Percentiles rank a stretch among this genome's conserved stretches.
Evolutionary conservation across 1,140 invertebrate species (phyloP).

Genomic region (Ditylenchus dipsaci): DNA sequence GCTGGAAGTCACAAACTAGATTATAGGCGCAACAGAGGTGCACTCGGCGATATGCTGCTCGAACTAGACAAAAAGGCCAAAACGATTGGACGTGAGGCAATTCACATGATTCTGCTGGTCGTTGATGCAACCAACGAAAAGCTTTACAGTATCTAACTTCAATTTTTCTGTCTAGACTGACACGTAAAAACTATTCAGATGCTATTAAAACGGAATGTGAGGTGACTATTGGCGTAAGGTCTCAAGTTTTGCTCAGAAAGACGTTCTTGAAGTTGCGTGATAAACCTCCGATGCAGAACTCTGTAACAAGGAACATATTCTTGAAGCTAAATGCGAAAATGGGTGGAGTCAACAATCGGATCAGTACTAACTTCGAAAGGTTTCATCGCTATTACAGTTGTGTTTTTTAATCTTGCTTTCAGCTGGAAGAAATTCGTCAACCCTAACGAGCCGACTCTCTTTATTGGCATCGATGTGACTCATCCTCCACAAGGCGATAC

Average conservation of each 20-base stretch:
- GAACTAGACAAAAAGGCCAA: no score
- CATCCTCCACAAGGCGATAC: slow-evolving; percentile 60
- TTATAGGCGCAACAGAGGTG: no score
- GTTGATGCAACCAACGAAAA: no score
- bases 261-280: slow-evolving; percentile 11
- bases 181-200: slow-evolving; percentile 8
- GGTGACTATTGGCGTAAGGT: slow-evolving; percentile 1
- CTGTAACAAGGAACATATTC: slow-evolving; percentile 18
- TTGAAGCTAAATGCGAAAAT: slow-evolving; percentile 22
- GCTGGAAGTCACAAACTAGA: no score
- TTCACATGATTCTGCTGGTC: no score
- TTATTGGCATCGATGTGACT: slow-evolving; percentile 72
- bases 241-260: slow-evolving; percentile 12
- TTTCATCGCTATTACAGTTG: neutral
- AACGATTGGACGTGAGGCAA: no score
- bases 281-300: slow-evolving; percentile 3
- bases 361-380: neutral
- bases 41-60: no score
- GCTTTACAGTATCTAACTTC: no score
- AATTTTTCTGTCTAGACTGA: no score
- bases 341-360: slow-evolving; percentile 19
- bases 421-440: slow-evolving; percentile 27
- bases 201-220: slow-evolving; percentile 14
- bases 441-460: slow-evolving; percentile 63
- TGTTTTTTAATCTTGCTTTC: neutral